phyloP scores from a whole-genome alignment of 2,797 vertebrate species.

The Semotilus atromaculatus region DNA sequence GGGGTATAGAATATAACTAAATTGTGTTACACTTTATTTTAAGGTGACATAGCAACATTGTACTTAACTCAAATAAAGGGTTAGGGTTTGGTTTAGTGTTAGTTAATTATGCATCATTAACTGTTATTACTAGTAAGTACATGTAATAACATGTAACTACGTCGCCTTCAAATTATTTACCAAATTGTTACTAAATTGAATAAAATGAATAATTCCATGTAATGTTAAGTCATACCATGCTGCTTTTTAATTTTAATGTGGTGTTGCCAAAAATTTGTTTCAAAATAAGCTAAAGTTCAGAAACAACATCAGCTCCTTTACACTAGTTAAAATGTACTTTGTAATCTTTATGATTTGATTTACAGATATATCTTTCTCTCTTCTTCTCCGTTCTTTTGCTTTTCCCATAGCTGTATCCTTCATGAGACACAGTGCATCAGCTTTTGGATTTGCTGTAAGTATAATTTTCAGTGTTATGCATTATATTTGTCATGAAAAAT shows the following conservation, averaged over 20 bases:
- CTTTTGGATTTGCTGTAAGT: slow-evolving; percentile 99
- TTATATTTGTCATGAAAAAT: slow-evolving; percentile 69
- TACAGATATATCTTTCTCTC: slow-evolving; percentile 43
- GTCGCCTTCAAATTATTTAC: too few species aligned
- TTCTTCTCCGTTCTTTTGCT: slow-evolving; percentile 73
- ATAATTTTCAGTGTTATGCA: slow-evolving; percentile 59
- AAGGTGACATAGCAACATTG: too few species aligned
- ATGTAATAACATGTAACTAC: too few species aligned
- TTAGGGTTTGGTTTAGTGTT: too few species aligned
- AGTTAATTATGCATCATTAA: too few species aligned
- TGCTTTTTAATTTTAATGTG: neutral
- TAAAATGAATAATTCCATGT: too few species aligned
- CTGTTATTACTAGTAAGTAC: too few species aligned
- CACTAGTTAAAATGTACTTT: neutral
- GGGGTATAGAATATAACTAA: neutral
- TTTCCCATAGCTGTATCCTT: slow-evolving; percentile 90
- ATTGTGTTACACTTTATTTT: too few species aligned
- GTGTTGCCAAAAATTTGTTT: neutral
- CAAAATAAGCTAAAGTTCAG: neutral
- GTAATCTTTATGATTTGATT: neutral
- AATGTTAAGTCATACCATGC: neutral
- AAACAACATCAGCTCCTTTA: neutral
- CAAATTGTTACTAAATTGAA: too few species aligned
- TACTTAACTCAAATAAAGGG: too few species aligned
- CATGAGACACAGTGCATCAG: slow-evolving; percentile 97